phyloP scores from a whole-genome alignment of 2,113 vertebrate species.

The Centropus bengalensis region DNA sequence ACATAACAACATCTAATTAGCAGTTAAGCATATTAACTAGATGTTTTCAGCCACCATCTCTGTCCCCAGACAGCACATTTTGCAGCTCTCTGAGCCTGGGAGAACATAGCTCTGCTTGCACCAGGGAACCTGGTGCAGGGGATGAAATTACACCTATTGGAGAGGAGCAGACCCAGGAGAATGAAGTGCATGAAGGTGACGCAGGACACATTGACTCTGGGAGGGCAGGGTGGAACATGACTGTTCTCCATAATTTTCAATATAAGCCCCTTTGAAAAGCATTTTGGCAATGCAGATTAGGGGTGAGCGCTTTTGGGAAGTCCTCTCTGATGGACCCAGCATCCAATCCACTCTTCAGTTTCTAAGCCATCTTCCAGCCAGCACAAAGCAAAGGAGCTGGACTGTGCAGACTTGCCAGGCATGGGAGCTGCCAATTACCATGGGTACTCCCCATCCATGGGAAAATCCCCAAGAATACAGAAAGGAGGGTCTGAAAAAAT shows the following conservation, averaged over 20 bases:
- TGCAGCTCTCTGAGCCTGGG: not conserved
- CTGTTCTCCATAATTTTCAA: not conserved
- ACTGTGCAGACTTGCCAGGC: not conserved
- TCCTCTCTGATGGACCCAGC: not conserved
- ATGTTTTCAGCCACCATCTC: not conserved
- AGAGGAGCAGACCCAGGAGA: not conserved
- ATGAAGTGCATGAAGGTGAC: not conserved
- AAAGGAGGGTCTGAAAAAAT: not conserved
- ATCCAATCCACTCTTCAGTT: not conserved
- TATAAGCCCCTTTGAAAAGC: not conserved
- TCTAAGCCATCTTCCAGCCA: not conserved
- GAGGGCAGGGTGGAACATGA: not conserved
- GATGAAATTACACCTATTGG: not conserved
- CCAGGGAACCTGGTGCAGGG: not conserved
- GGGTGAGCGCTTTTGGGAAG: not conserved
- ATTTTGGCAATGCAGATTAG: not conserved
- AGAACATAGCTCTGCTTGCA: accelerated
- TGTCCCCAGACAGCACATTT: not conserved
- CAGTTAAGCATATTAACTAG: not conserved
- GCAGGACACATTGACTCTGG: not conserved
- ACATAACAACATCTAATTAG: not conserved
- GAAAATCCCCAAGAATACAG: not conserved
- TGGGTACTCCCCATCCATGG: accelerated
- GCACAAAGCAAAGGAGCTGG: not conserved
- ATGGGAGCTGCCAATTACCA: not conserved